A percentile compares a stretch with the other conserved stretches of the same genome.
Conservation (phyloP, 2,888 invertebrate genomes). For the Megastigmus dorsalis region DNA sequence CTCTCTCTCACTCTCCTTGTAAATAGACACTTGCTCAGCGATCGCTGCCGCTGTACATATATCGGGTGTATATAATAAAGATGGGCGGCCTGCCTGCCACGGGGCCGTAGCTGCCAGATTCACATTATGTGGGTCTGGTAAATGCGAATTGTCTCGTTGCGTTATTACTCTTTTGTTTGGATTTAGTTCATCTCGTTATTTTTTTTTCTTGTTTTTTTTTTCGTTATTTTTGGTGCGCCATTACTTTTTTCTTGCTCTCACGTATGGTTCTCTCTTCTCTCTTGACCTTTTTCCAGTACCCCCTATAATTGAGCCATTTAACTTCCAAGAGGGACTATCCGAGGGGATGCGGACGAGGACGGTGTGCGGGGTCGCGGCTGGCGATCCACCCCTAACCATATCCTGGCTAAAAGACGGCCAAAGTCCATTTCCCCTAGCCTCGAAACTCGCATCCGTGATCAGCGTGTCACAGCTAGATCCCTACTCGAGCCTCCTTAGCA, state of each 20-base stretch:
- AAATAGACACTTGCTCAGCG: no score
- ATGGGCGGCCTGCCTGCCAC: no score
- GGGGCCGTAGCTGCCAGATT: no score
- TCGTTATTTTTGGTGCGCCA: conserved; percentile 71
- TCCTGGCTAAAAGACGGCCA: conserved; percentile 89
- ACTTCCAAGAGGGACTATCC: conserved; percentile 87
- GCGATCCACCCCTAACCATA: conserved; percentile 87
- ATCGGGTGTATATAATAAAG: no score
- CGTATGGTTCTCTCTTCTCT: conserved; percentile 78
- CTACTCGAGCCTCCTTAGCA: conserved; percentile 86
- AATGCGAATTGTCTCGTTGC: no score
- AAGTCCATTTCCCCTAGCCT: conserved; percentile 77
- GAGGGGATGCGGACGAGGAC: conserved; percentile 89
- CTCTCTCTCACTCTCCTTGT: no score
- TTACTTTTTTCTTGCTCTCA: conserved; percentile 77
- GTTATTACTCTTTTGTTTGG: no score
- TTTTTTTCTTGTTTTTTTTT: no score
- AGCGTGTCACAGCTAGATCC: conserved; percentile 84
- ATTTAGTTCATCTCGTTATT: no score
- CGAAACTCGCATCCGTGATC: conserved; percentile 78
- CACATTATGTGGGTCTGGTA: no score
- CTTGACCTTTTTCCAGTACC: conserved; percentile 82
- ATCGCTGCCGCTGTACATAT: no score
- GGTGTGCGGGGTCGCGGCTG: conserved; percentile 87
- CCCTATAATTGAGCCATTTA: conserved; percentile 90